phyloP scores from a whole-genome alignment of 2,888 invertebrate species.

The Eupithecia subumbrata region DNA sequence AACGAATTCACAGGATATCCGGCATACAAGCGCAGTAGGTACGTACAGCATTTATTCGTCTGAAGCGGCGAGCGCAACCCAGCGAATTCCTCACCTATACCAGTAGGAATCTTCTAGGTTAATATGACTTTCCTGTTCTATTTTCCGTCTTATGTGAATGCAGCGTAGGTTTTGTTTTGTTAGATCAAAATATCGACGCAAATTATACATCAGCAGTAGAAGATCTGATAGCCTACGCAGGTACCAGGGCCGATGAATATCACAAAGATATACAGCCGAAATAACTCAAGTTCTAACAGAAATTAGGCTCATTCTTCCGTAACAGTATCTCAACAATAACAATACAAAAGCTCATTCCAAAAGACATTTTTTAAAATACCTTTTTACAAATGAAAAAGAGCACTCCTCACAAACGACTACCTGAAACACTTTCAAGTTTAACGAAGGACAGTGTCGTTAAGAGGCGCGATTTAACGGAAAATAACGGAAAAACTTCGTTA shows the following conservation, averaged over 20 bases:
- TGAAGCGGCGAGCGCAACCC: not conserved
- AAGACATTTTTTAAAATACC: conserved; percentile 60
- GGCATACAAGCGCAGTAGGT: not conserved
- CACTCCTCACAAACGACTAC: conserved; percentile 73
- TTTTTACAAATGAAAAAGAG: conserved; percentile 73
- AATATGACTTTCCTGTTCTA: not conserved
- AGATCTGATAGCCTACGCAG: not conserved
- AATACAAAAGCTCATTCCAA: conserved; percentile 62
- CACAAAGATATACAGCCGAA: conserved; percentile 28
- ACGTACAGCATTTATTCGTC: conserved; percentile 3
- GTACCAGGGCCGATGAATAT: conserved; percentile 8
- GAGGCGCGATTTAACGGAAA: conserved; percentile 75
- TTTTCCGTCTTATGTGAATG: not conserved
- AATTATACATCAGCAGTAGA: not conserved
- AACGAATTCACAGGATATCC: conserved; percentile 10
- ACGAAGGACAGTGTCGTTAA: conserved; percentile 74
- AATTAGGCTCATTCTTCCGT: conserved; percentile 46
- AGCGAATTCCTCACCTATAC: conserved; percentile 7
- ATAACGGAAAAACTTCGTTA: conserved; percentile 66
- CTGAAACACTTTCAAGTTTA: conserved; percentile 75
- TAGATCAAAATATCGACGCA: not conserved
- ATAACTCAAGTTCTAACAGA: conserved; percentile 36
- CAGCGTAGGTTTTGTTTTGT: not conserved
- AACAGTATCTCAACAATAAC: conserved; percentile 59
- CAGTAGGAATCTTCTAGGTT: not conserved